phyloP scores from a whole-genome alignment of 1,140 invertebrate genomes.

The Platyscapa corneri region DNA sequence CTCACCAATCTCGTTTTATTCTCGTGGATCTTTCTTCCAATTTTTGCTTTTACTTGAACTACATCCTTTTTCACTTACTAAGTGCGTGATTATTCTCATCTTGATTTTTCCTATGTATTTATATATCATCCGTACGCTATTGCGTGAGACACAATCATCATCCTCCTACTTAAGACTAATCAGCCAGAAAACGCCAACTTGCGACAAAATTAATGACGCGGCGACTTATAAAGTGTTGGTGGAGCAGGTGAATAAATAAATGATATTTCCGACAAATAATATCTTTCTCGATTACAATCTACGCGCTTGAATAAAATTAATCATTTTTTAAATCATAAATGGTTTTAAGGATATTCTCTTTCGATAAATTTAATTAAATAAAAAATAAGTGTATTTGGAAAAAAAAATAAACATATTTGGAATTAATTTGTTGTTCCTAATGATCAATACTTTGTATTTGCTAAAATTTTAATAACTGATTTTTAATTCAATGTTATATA shows the following conservation, averaged over 20 bases:
- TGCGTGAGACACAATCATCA: conserved; percentile 42
- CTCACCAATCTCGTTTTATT: conserved; percentile 15
- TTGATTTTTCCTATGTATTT: neutral
- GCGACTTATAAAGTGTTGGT: conserved; percentile 47
- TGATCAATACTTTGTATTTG: no score
- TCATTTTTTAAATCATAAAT: neutral
- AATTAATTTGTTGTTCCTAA: no score
- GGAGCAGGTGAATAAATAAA: conserved; percentile 30
- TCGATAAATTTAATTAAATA: neutral
- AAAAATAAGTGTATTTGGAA: neutral
- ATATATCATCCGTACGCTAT: neutral
- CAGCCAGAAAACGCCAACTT: conserved; percentile 20
- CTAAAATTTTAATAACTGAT: neutral
- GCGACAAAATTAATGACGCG: conserved; percentile 44
- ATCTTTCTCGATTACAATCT: neutral
- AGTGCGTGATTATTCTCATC: neutral
- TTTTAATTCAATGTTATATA: neutral
- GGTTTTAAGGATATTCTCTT: neutral
- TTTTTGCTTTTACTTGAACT: neutral
- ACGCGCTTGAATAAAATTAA: neutral
- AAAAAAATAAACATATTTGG: no score
- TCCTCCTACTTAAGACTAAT: conserved; percentile 20
- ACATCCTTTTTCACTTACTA: neutral
- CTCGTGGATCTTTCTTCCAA: neutral
- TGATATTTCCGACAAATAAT: conserved; percentile 34